Evolutionary conservation across 2,113 vertebrate genomes (phyloP), one percentile per base, ranked within the genome.

Genomic region (Paradisaea rubra): DNA sequence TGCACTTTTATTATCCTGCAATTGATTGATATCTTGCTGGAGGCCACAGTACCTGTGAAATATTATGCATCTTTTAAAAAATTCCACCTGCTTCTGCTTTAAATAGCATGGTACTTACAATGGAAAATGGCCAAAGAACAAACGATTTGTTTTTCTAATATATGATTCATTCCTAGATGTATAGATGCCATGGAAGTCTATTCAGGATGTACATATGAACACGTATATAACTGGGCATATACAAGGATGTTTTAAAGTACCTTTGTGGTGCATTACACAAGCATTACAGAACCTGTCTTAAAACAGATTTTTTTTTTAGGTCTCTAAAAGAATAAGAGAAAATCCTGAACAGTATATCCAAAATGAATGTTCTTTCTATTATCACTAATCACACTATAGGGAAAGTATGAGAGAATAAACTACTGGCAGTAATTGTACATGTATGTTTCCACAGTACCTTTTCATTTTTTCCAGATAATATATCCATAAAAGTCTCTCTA

Each of bases 1-100:
- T 56, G 33, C 52, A 23, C 31, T 82, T 86, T 89, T 88, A 77
- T 91, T 80, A 61, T 91, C 18, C 35, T 25, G 16, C 27, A 59
- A 56, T 13, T 83, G 81, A 94, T 45, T 88, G 76, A 56, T 73
- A 81, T 45, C 39, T 71, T 86, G 68, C 79, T 90, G 35, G 24
- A 93, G 64, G 78, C 71, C 90, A 61, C 10, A 52, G 21, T 73
- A 86, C 63, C 71, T 89, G 28, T 33, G 37, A 88, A 88, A 70
- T 56, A 21, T 63, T 49, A 31, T 27, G 19, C 6, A 76, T 15
- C 27, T 93, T 50, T 72, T n/a, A 65, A 91, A 70, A 10, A 80
- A 47, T 18, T 47, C 8, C 35, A 63, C 13, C 15, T 70, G 13
- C 47, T 42, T 91, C 44, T 82, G 27, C 35, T 91, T 92, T 82